Evolutionary conservation across 2,113 vertebrate species (phyloP).

Genomic region (Axis porcinus): DNA sequence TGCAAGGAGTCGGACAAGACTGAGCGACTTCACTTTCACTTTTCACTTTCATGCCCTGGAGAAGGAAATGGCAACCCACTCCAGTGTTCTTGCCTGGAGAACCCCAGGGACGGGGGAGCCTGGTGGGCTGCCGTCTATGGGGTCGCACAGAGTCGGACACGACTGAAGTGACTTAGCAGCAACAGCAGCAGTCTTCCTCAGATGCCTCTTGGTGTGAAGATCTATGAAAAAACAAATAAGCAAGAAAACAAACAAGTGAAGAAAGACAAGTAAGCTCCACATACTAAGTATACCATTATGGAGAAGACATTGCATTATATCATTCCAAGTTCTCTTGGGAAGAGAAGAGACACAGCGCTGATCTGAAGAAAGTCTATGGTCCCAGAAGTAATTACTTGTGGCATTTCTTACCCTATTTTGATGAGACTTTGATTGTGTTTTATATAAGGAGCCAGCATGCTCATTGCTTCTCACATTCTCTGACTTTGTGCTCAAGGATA

Average conservation of each 20-base stretch:
- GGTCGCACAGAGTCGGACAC: no score
- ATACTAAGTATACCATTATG: background rate
- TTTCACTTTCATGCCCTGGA: no score
- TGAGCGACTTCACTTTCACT: no score
- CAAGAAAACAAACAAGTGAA: background rate
- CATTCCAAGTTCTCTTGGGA: background rate
- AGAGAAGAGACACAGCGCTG: background rate
- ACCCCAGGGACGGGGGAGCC: no score
- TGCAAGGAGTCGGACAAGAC: no score
- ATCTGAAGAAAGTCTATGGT: background rate
- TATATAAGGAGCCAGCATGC: background rate
- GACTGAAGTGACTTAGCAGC: no score
- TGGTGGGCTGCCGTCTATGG: no score
- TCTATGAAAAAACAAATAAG: background rate
- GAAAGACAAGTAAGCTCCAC: background rate
- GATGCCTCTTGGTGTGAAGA: background rate
- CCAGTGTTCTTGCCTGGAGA: no score
- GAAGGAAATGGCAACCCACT: no score
- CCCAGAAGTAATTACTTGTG: background rate
- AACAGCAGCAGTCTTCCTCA: no score
- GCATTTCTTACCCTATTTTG: background rate
- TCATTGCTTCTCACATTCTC: background rate
- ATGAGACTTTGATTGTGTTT: background rate
- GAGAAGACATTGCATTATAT: no score
- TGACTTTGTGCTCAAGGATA: background rate